Conservation (phyloP, 30 jellyfish, hydroid and myxozoan genomes). For the Hydractinia echinata region DNA sequence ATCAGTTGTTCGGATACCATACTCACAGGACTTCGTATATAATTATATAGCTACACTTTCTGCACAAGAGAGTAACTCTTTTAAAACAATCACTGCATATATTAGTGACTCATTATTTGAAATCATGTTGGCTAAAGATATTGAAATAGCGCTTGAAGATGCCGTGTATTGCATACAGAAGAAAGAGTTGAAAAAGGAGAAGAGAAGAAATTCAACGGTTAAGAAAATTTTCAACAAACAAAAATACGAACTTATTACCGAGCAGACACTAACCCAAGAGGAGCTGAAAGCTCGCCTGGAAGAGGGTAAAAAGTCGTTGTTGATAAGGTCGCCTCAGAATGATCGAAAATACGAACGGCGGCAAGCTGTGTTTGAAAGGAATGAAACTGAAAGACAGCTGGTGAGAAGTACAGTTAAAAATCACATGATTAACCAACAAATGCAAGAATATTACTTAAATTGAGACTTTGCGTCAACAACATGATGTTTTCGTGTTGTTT, state of each 20-base stretch:
- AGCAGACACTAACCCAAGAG: neutral
- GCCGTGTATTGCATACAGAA: neutral
- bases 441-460: neutral
- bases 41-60: no score
- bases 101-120: no score
- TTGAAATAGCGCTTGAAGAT: neutral
- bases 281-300: neutral
- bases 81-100: no score
- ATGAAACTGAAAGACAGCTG: slow-evolving; percentile 10
- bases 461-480: neutral
- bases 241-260: neutral
- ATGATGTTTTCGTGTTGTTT: no score
- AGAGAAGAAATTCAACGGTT: neutral
- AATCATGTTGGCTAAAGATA: neutral
- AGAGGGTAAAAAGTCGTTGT: slow-evolving; percentile 1
- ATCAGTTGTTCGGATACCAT: no score
- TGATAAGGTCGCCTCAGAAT: neutral
- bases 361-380: slow-evolving; percentile 8
- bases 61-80: no score
- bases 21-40: no score
- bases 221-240: neutral
- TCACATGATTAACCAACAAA: neutral
- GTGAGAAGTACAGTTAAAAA: neutral
- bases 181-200: neutral
- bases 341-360: slow-evolving; percentile 4